Evolutionary conservation across 2,113 vertebrate species (phyloP), one percentile per base, ranked within the genome.

Genomic region (Leiothrix lutea): DNA sequence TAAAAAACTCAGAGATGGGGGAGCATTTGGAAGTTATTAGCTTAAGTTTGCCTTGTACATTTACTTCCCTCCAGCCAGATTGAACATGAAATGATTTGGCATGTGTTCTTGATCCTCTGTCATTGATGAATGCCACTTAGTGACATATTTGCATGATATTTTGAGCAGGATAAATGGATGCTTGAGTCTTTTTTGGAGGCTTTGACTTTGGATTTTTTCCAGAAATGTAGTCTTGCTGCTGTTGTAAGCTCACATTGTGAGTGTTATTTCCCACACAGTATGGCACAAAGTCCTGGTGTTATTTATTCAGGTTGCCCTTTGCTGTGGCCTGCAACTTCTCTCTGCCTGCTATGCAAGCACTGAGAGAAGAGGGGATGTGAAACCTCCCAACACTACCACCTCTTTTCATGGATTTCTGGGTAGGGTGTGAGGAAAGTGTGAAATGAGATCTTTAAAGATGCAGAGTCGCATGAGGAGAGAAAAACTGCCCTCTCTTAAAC

Each of bases 101-200:
- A 35, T 14, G 45, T 84, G n/a, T 69, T 79, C 21, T 70, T 84
- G 35, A 65, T 94, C 66, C 50, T 82, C 50, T 65, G 73, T 71
- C 64, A 67, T 64, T 88, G 88, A 91, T 64, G 80, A 86, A 94
- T 81, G 29, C 61, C 66, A 72, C 60, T 61, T 86, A 83, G 42
- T 47, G 51, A 88, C 92, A 74, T 70, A 72, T 86, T 92, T 90
- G 51, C 69, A 61, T 81, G 73, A 57, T 79, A 58, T 95, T 90
- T 91, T 81, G 66, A 92, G 62, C 50, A 72, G 50, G 50, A 54
- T 71, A 79, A 94, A 85, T 67, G 64, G 56, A 84, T 70, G 54
- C 31, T 75, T 91, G 58, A 85, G 66, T 90, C 66, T 29, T 94
- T 95, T 92, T 91, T 60, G 81, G 66, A 54, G 74, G 74, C 14